Evolutionary conservation across 2,888 invertebrate genomes (phyloP), one percentile per base, ranked within the genome.

Genomic region (Pachydiplax longipennis): DNA sequence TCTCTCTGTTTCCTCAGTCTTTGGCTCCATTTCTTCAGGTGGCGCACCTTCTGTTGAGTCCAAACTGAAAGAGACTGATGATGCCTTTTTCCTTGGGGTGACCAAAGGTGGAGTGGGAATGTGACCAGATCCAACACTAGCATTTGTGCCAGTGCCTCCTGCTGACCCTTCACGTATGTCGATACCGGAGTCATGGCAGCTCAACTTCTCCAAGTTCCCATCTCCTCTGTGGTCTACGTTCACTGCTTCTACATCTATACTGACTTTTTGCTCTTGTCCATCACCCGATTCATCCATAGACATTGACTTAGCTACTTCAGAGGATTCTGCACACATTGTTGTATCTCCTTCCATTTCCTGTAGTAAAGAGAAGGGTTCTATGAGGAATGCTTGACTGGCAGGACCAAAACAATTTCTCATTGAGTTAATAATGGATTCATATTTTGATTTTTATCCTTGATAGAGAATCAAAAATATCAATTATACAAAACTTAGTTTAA

Each of bases 141-240:
- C 82, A 73, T 37, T 82, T 35, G 90, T 80, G 90, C 90, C 91
- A 22, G 58, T 40, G 80, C 65, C 81, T 53, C 80, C 80, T 81
- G 81, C 90, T 31, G 91, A 90, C 35, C 90, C 81, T 37, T 90
- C 91, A 81, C 91, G 80, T 80, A 91, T 91, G 73, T 91, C 91
- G 22, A 91, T 91, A 92, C 98, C 98, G 18, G 98, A 98, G 95
- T 98, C 98, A 94, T 98, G 97, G 95, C 97, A 97, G 93, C 97
- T 97, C 92, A 97, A 96, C 94, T 97, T 97, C 93, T 96, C 96
- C 93, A 97, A 95, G 93, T 96, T 96, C 92, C 95, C 94, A 92
- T 95, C 92, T 95, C 96, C 93, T 95, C 95, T 92, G 94, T 94
- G 40, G 94, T 61, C 65, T n/a, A 61, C 61, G n/a, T 61, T 87